These are phyloP conservation scores for Hoplias malabaricus DNA, from an alignment of 2,113 vertebrate species.

Conservation along the genomic window DNA sequence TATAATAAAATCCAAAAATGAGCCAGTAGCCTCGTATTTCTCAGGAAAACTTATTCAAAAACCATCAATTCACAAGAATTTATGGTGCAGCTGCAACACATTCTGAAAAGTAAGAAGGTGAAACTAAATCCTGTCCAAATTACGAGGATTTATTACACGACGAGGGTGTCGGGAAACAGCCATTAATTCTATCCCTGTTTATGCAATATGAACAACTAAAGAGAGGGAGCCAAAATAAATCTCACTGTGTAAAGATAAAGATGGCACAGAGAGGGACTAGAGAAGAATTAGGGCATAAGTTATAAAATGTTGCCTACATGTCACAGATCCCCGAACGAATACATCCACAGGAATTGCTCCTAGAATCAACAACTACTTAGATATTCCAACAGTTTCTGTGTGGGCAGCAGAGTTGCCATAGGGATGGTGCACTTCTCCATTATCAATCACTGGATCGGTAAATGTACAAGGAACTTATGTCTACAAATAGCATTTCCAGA, in stretches of 20 bases:
- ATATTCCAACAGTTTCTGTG: neutral
- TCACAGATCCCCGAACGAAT: neutral
- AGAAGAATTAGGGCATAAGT: neutral
- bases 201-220: slow-evolving; percentile 2
- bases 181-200: neutral
- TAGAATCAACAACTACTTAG: neutral
- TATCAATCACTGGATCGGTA: no score
- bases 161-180: slow-evolving; percentile 4
- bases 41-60: neutral
- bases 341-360: neutral
- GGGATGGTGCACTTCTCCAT: no score
- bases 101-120: slow-evolving; percentile 18
- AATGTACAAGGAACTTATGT: no score
- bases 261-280: neutral
- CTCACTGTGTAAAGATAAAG: neutral
- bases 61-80: neutral
- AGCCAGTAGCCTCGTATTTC: neutral
- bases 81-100: slow-evolving; percentile 35
- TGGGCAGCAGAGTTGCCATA: neutral
- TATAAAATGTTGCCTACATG: neutral
- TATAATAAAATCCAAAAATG: neutral
- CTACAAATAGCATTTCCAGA: no score
- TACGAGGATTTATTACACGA: slow-evolving; percentile 23
- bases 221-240: slow-evolving; percentile 25
- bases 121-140: slow-evolving; percentile 50